Evolutionary conservation across 2,888 invertebrate genomes (phyloP).

Genomic region (Operophtera brumata): DNA sequence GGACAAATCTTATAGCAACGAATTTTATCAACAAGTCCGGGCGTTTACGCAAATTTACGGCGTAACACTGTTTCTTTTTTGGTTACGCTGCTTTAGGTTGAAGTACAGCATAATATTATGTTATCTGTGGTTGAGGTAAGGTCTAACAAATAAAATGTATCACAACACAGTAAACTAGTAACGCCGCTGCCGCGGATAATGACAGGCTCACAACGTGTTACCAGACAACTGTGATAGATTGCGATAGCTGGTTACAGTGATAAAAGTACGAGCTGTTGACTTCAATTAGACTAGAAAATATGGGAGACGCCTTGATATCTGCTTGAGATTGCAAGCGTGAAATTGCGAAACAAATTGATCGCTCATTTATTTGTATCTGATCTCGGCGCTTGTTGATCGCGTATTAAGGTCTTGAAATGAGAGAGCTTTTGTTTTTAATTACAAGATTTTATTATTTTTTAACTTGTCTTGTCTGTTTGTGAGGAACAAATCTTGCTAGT

Average conservation of each 20-base stretch:
- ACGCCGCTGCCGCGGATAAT: constrained; percentile 22
- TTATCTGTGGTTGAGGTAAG: no score
- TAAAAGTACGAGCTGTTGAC: constrained; percentile 24
- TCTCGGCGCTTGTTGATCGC: constrained; percentile 17
- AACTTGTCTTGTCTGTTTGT: no score
- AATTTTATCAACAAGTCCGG: no score
- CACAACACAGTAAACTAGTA: constrained; percentile 10
- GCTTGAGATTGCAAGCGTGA: constrained; percentile 15
- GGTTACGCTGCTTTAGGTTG: no score
- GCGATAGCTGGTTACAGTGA: constrained; percentile 34
- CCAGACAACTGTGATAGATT: constrained; percentile 37
- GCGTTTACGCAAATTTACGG: no score
- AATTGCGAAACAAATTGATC: constrained; percentile 23
- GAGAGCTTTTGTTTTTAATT: background rate
- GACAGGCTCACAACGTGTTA: constrained; percentile 34
- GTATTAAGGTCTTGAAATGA: constrained; percentile 3
- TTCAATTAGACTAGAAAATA: constrained; percentile 27
- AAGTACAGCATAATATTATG: no score
- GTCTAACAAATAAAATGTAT: no score
- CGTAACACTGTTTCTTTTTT: no score
- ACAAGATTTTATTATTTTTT: no score
- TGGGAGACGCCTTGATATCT: constrained; percentile 23
- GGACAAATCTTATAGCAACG: no score
- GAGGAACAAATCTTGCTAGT: no score
- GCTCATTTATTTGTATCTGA: constrained; percentile 28